phyloP scores from a whole-genome alignment of 2,113 vertebrate genomes.

The Anthoscopus minutus region DNA sequence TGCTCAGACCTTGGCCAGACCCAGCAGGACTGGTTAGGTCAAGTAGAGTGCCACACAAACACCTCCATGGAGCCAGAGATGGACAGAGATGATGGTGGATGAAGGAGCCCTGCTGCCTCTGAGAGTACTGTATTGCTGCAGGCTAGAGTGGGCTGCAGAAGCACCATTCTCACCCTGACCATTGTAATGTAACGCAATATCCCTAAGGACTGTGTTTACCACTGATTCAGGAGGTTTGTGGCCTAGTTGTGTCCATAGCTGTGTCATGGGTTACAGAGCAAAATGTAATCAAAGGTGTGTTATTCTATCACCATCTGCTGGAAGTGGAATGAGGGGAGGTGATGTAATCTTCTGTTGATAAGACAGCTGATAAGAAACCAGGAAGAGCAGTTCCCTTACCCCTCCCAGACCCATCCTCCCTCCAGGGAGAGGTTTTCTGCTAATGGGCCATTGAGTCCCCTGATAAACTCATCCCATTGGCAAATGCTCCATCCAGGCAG shows the following conservation, averaged over 20 bases:
- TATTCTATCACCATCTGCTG: too few relatives aligned
- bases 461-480: too few relatives aligned
- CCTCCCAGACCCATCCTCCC: too few relatives aligned
- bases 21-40: neutral
- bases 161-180: neutral
- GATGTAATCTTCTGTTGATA: too few relatives aligned
- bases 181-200: neutral
- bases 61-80: neutral
- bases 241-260: neutral
- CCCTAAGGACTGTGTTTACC: neutral
- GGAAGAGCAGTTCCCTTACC: too few relatives aligned
- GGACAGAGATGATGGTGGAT: fast-evolving
- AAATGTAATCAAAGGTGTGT: too few relatives aligned
- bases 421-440: too few relatives aligned
- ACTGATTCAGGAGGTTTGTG: neutral
- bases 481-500: too few relatives aligned
- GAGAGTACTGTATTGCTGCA: fast-evolving
- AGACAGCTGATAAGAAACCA: too few relatives aligned
- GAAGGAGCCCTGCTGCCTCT: neutral
- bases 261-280: too few relatives aligned
- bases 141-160: neutral
- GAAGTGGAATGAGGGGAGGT: too few relatives aligned
- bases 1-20: neutral
- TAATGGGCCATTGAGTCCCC: too few relatives aligned
- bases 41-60: neutral